Evolutionary conservation across 1,140 invertebrate species (phyloP).

Genomic region (Heterodera schachtii): DNA sequence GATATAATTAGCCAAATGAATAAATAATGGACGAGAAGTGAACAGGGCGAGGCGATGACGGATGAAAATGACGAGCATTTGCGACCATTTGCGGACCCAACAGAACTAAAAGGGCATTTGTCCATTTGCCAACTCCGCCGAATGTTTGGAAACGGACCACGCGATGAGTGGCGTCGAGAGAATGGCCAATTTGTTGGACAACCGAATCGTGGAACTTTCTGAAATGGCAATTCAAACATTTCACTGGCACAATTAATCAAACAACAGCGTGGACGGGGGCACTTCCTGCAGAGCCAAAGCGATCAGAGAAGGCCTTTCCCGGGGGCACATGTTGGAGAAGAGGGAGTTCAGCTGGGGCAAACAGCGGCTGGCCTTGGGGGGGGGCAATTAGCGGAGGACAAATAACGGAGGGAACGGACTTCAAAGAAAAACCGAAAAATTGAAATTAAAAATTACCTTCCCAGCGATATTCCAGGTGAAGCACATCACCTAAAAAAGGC

Average conservation of each 20-base stretch:
- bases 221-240: slow-evolving; percentile 7
- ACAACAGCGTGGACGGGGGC: slow-evolving; percentile 49
- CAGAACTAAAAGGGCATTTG: slow-evolving; percentile 28
- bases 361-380: slow-evolving; percentile 30
- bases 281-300: slow-evolving; percentile 52
- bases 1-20: slow-evolving; percentile 24
- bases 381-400: neutral
- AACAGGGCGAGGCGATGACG: slow-evolving; percentile 43
- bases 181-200: slow-evolving; percentile 43
- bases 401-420: too few relatives aligned
- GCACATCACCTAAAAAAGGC: slow-evolving; percentile 43
- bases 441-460: slow-evolving; percentile 36
- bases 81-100: slow-evolving; percentile 56
- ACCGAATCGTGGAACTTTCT: slow-evolving; percentile 47
- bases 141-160: slow-evolving; percentile 10
- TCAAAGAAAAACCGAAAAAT: too few relatives aligned
- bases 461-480: slow-evolving; percentile 53
- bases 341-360: slow-evolving; percentile 37
- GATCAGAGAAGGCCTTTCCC: slow-evolving; percentile 49
- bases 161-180: slow-evolving; percentile 49
- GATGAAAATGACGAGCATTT: slow-evolving; percentile 55
- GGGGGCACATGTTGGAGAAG: slow-evolving; percentile 42
- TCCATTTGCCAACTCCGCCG: too few relatives aligned
- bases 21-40: slow-evolving; percentile 38
- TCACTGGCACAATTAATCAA: slow-evolving; percentile 30